Conservation (phyloP, 2,888 invertebrate species). For the Pandemis corylana region DNA sequence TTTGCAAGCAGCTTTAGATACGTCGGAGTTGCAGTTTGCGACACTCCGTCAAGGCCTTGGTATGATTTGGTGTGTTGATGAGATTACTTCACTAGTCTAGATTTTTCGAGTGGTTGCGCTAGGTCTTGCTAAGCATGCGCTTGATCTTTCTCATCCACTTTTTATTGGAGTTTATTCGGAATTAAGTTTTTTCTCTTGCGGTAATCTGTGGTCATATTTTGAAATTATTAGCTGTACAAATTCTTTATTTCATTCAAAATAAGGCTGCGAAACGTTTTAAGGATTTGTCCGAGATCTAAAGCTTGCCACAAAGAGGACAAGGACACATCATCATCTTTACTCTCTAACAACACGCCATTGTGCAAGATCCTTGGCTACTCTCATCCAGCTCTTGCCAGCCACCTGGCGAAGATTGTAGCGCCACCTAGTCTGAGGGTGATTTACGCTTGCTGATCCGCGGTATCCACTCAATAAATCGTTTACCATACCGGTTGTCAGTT, state of each 20-base stretch:
- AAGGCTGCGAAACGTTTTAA: no score
- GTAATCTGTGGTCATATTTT: background rate
- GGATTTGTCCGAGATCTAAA: no score
- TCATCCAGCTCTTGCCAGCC: no score
- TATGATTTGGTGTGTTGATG: slow-evolving; percentile 2
- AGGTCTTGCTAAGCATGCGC: slow-evolving; percentile 2
- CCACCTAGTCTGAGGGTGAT: no score
- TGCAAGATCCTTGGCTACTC: no score
- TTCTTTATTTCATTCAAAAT: background rate
- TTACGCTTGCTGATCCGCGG: no score
- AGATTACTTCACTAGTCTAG: slow-evolving; percentile 7
- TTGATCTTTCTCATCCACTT: background rate
- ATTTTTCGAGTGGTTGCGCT: slow-evolving; percentile 9
- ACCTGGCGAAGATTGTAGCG: no score
- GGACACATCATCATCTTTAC: no score
- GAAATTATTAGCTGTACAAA: background rate
- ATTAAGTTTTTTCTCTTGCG: background rate
- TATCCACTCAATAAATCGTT: no score
- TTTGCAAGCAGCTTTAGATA: slow-evolving; percentile 6
- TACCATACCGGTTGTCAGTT: no score
- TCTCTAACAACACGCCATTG: no score
- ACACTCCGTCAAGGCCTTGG: slow-evolving; percentile 15
- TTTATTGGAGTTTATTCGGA: background rate
- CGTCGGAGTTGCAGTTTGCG: slow-evolving; percentile 11
- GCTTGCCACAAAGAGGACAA: no score